Evolutionary conservation across 2,888 invertebrate species (phyloP).

Genomic region (Hirtodrosophila histrioides): DNA sequence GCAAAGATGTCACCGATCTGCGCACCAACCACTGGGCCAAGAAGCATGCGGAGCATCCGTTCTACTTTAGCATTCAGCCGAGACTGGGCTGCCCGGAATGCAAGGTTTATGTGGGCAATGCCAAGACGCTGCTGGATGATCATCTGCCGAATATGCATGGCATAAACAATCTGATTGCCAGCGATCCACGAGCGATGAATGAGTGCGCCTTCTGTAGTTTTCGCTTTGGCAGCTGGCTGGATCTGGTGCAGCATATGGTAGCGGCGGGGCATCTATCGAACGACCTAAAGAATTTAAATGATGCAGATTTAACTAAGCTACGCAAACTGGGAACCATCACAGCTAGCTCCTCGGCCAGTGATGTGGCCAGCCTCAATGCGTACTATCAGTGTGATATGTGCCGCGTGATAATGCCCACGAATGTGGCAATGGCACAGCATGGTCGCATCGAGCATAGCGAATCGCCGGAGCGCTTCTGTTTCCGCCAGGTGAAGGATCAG

Average conservation of each 20-base stretch:
- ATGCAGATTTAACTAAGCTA: conserved; percentile 48
- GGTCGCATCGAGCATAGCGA: conserved; percentile 50
- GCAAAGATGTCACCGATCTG: conserved; percentile 50
- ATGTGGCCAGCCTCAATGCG: conserved; percentile 13
- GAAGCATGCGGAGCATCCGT: conserved; percentile 63
- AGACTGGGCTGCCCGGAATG: conserved; percentile 75
- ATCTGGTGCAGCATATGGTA: conserved; percentile 59
- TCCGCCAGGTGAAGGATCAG: conserved; percentile 67
- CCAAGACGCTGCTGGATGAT: conserved; percentile 50
- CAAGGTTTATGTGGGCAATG: conserved; percentile 54
- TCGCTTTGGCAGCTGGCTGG: conserved; percentile 26
- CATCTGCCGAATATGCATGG: conserved; percentile 64
- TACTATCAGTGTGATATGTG: conserved; percentile 78
- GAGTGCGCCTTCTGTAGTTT: conserved; percentile 75
- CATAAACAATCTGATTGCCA: conserved; percentile 81
- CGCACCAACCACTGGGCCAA: conserved; percentile 64
- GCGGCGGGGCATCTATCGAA: conserved; percentile 61
- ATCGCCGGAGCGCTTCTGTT: conserved; percentile 59
- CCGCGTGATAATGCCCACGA: conserved; percentile 71
- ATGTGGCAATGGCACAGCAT: conserved; percentile 67
- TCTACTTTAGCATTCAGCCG: conserved; percentile 72
- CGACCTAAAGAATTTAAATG: conserved; percentile 68
- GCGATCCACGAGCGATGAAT: conserved; percentile 55
- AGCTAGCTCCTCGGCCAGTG: too few species aligned
- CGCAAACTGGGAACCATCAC: conserved; percentile 41